Conservation (phyloP, 2,888 invertebrate genomes). For the Microctonus aethiopoides region DNA sequence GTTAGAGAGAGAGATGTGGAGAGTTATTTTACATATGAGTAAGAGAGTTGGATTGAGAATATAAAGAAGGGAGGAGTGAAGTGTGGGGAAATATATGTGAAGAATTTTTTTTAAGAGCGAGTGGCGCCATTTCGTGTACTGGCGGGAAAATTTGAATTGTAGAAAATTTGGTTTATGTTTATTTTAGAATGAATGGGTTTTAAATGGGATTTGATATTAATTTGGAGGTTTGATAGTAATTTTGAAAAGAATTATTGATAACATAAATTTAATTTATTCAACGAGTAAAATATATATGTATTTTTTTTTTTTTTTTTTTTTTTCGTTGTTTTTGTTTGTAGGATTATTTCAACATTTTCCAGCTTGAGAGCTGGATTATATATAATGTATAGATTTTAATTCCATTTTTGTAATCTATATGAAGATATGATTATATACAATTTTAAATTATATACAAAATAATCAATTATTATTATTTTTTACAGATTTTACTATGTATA, state of each 20-base stretch:
- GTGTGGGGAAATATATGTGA: background rate
- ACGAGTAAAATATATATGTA: background rate
- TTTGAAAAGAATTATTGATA: too few relatives aligned
- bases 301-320: background rate
- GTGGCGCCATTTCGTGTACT: background rate
- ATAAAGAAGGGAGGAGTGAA: background rate
- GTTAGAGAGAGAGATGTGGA: too few relatives aligned
- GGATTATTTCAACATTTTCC: background rate
- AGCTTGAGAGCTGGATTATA: too few relatives aligned
- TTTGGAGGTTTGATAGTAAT: too few relatives aligned
- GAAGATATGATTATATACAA: slow-evolving; percentile 15
- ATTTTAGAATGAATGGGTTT: too few relatives aligned
- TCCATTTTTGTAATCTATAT: background rate
- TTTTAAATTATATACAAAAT: slow-evolving; percentile 20
- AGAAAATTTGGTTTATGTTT: background rate
- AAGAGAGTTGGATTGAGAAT: too few relatives aligned
- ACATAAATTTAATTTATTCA: background rate
- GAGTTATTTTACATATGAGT: too few relatives aligned
- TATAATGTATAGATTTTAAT: background rate
- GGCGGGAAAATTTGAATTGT: background rate
- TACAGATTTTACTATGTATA: background rate
- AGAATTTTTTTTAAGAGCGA: background rate
- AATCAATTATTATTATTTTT: background rate
- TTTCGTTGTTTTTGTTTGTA: background rate
- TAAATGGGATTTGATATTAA: too few relatives aligned